Evolutionary conservation across 2,888 invertebrate species (phyloP).

Genomic region (Drosophila parthenogenetica): DNA sequence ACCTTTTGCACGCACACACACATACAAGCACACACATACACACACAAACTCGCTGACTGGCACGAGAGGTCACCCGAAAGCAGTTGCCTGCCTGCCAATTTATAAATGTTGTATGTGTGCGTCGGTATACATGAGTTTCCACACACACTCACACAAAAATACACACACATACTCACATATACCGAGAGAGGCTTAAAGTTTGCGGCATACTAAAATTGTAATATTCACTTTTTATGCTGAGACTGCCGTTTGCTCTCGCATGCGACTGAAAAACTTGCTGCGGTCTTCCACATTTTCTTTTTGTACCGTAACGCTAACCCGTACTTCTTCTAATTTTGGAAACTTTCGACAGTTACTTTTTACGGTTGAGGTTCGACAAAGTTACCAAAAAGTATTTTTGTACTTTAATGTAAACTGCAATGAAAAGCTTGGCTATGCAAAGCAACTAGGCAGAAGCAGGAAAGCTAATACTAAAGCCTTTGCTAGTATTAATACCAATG

Average conservation of each 20-base stretch:
- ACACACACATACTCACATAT: not conserved
- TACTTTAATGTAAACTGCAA: not conserved
- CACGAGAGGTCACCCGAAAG: conserved; percentile 67
- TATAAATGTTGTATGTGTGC: conserved; percentile 67
- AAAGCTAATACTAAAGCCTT: no score
- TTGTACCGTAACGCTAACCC: conserved; percentile 7
- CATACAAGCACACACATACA: conserved; percentile 19
- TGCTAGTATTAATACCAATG: no score
- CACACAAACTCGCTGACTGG: conserved; percentile 47
- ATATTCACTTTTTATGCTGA: conserved; percentile 79
- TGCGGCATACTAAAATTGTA: conserved; percentile 66
- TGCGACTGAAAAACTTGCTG: conserved; percentile 65
- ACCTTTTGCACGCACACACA: conserved; percentile 63
- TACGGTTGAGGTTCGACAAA: conserved; percentile 32
- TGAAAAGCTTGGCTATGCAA: not conserved
- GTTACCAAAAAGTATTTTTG: conserved; percentile 3
- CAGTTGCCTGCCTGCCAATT: conserved; percentile 70
- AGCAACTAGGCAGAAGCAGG: no score
- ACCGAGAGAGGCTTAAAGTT: conserved; percentile 58
- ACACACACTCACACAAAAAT: conserved; percentile 14
- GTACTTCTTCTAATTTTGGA: conserved; percentile 16
- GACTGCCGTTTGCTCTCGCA: conserved; percentile 52
- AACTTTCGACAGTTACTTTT: conserved; percentile 53
- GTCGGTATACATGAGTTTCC: conserved; percentile 43
- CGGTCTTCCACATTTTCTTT: conserved; percentile 46